Evolutionary conservation across 2,797 vertebrate species (phyloP).

Genomic region (Karalla daura): DNA sequence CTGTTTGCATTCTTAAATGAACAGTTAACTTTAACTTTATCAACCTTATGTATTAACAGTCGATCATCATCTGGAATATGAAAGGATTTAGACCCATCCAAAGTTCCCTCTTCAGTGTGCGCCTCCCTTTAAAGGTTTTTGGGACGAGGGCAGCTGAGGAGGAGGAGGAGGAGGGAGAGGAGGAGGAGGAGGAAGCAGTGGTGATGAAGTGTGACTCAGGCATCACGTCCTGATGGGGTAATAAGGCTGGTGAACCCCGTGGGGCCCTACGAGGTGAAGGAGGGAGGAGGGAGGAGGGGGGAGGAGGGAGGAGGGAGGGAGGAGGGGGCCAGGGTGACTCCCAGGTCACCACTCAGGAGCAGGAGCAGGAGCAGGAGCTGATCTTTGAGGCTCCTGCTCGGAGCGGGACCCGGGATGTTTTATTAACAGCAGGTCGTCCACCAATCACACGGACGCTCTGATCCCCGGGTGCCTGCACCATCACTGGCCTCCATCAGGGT

Average conservation of each 20-base stretch:
- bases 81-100: no score
- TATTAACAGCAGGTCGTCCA: neutral
- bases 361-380: conserved; percentile 32
- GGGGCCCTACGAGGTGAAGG: neutral
- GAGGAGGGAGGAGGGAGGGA: conserved; percentile 27
- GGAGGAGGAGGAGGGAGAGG: conserved; percentile 1
- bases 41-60: no score
- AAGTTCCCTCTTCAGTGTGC: no score
- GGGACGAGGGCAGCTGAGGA: neutral
- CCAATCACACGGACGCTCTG: neutral
- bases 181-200: conserved; percentile 1
- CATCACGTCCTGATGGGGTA: conserved; percentile 25
- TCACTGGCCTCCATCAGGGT: neutral
- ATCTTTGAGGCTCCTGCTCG: conserved; percentile 48
- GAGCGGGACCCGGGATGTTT: conserved; percentile 17
- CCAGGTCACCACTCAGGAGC: conserved; percentile 29
- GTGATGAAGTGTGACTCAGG: conserved; percentile 32
- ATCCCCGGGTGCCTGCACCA: neutral
- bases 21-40: no score
- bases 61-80: no score
- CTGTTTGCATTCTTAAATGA: no score
- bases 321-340: conserved; percentile 34
- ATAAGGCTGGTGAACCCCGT: conserved; percentile 14
- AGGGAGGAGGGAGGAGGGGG: conserved; percentile 10
- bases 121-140: neutral